Evolutionary conservation across 2,113 vertebrate genomes (phyloP), one percentile per base, ranked within the genome.

Genomic region (Phocoena phocoena): DNA sequence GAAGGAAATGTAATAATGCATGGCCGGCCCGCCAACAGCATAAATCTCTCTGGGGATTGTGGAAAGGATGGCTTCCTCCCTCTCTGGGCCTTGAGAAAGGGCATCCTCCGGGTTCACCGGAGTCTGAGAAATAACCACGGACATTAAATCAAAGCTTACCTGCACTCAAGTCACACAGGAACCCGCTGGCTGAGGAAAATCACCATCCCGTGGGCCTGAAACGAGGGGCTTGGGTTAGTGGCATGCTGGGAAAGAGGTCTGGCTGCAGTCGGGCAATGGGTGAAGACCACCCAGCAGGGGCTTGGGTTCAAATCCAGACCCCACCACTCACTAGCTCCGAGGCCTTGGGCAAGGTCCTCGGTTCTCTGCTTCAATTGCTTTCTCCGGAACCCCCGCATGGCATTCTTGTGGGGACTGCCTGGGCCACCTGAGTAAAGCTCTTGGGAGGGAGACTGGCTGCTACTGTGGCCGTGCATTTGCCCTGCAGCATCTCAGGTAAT

Each of bases 181-280:
- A 58, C 70, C 2, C 0, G 0, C 47, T 21, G 70, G 68, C 36
- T 14, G 0, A 68, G 77, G 62, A 28, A 6, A 41, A 28, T 31
- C 67, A 6, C 11, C 28, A 3, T 47, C 79, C 36, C 0, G 1
- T 8, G 58, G 44, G 93, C 41, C 65, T 13, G 87, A 18, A 33
- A 21, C 23, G 0, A 23, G 17, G 26, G 44, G 23, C 20, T 15
- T 38, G 63, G 12, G 2, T 63, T 12, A 44, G 65, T 38, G 65
- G 63, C 53, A 5, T 5, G 0, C 15, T 5, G 31, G 41, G 28
- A 14, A n/a, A 21, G 18, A 67, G 25, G 80, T 9, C 70, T 28
- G 33, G 70, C 17, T 38, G n/a, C 68, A 8, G 68, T 8, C 0
- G 0, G 38, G 12, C 0, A 0, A 8, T 2, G 17, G 31, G 18